Evolutionary conservation across 2,113 vertebrate species (phyloP).

Genomic region (Mobula birostris): DNA sequence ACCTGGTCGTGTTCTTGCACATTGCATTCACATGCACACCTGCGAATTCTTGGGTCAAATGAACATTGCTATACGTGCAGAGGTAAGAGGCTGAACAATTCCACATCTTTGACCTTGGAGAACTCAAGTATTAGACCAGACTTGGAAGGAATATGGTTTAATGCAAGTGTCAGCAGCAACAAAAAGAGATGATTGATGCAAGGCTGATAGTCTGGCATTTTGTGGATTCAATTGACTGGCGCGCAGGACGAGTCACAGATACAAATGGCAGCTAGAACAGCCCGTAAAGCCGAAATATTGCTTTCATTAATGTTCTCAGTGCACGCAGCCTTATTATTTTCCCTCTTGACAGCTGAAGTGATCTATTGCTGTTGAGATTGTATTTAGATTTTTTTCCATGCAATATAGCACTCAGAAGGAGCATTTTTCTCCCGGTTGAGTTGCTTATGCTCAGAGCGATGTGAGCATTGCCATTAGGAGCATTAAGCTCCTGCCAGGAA

Average conservation of each 20-base stretch:
- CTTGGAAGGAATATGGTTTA: background rate
- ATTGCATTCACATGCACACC: background rate
- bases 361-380: background rate
- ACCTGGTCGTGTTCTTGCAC: background rate
- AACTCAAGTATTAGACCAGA: background rate
- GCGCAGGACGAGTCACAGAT: background rate
- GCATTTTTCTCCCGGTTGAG: background rate
- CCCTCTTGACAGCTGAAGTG: background rate
- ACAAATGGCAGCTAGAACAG: background rate
- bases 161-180: background rate
- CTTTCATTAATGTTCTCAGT: background rate
- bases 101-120: background rate
- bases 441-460: background rate
- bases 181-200: slow-evolving; percentile 1
- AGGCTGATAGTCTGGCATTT: background rate
- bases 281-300: background rate
- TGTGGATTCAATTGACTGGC: background rate
- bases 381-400: background rate
- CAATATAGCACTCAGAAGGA: background rate
- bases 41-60: no score
- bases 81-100: background rate
- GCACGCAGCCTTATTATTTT: background rate
- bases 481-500: background rate
- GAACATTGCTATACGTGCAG: background rate
- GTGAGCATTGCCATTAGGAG: background rate